A percentile compares a stretch with the other conserved stretches of the same genome.
Evolutionary conservation across 2,888 invertebrate genomes (phyloP).

Genomic region (Trichacis sp.): DNA sequence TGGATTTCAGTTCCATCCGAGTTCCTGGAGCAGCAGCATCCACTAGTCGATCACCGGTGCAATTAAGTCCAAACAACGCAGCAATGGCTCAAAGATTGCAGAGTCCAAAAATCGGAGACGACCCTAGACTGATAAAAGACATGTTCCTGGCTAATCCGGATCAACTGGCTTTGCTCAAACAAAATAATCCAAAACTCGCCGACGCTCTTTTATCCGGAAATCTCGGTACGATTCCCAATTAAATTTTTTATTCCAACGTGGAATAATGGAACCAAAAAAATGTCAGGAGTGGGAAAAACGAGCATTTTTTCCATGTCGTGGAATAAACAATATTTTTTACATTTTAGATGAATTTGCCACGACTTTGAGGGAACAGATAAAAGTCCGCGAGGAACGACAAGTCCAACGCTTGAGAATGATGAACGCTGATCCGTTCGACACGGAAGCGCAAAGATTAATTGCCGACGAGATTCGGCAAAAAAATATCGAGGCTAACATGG

Average conservation of each 20-base stretch:
- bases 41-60: conserved; percentile 12
- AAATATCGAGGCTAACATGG: conserved; percentile 98
- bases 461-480: conserved; percentile 96
- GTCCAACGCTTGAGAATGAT: conserved; percentile 87
- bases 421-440: conserved; percentile 94
- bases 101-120: conserved; percentile 75
- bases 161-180: conserved; percentile 88
- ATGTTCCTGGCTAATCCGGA: conserved; percentile 92
- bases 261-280: no score
- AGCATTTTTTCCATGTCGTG: no score
- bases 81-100: conserved; percentile 52
- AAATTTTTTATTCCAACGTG: no score
- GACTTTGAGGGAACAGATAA: conserved; percentile 85
- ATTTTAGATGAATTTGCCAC: conserved; percentile 81
- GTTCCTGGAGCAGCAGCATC: conserved; percentile 73
- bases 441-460: conserved; percentile 93
- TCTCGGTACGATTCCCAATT: conserved; percentile 72
- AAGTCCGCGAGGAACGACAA: conserved; percentile 85
- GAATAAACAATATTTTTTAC: no score
- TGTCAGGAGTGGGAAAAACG: no score
- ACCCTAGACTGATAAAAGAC: conserved; percentile 86
- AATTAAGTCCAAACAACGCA: conserved; percentile 33
- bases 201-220: conserved; percentile 90
- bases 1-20: conserved; percentile 90
- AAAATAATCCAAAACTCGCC: conserved; percentile 92